Conservation (phyloP, 2,888 invertebrate species). For the Tetragonula carbonaria region DNA sequence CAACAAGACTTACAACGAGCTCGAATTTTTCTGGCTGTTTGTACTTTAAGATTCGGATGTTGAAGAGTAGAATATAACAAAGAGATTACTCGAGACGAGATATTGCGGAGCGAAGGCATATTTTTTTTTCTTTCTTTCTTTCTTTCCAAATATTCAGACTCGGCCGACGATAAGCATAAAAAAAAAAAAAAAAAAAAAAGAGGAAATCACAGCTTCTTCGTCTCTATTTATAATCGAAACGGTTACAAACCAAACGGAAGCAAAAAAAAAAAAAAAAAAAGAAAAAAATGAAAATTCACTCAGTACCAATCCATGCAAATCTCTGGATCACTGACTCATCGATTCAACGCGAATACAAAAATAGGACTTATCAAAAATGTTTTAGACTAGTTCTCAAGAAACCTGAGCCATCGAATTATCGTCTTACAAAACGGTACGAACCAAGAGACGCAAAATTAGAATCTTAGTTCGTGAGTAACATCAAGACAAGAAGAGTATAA, state of each 20-base stretch:
- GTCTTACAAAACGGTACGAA: constrained; percentile 3
- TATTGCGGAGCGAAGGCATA: background rate
- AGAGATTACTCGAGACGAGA: background rate
- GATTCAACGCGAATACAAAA: constrained; percentile 15
- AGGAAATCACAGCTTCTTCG: constrained; percentile 72
- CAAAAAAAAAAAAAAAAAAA: background rate
- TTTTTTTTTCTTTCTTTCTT: no score
- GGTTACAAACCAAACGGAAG: background rate
- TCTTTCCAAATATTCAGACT: constrained; percentile 23
- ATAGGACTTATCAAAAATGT: constrained; percentile 17
- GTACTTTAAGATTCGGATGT: constrained; percentile 18
- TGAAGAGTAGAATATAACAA: background rate
- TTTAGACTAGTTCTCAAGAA: constrained; percentile 39
- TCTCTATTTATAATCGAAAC: background rate
- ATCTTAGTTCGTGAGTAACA: constrained; percentile 7
- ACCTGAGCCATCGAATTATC: constrained; percentile 29
- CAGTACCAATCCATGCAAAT: constrained; percentile 14
- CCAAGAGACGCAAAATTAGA: constrained; percentile 22
- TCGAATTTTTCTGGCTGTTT: constrained; percentile 22
- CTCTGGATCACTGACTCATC: constrained; percentile 1
- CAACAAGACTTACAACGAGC: constrained; percentile 45
- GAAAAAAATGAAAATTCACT: background rate
- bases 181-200: constrained; percentile 46
- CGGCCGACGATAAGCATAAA: constrained; percentile 59
- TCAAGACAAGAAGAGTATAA: constrained; percentile 26